A percentile compares a stretch with the other conserved stretches of the same genome.
These are phyloP conservation scores for Ptilorrhoa leucosticta DNA, from an alignment of 2,113 vertebrate genomes.

Conservation along the genomic window DNA sequence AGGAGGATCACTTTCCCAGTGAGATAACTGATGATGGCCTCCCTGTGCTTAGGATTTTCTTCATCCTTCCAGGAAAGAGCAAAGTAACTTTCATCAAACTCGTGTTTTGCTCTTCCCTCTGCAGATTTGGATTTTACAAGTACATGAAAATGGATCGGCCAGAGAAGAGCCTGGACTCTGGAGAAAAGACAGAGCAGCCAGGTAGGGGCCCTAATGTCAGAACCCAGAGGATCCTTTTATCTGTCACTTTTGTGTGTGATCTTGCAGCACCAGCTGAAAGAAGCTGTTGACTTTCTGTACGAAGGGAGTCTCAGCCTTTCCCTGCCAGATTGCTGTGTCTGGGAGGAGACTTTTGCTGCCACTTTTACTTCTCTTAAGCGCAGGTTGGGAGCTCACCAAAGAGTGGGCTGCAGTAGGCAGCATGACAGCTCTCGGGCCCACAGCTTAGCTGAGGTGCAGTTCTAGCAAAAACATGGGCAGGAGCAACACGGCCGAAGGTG, in stretches of 20 bases:
- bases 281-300: not conserved
- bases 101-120: not conserved
- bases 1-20: not conserved
- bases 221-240: not conserved
- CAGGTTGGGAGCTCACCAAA: not conserved
- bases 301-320: not conserved
- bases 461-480: not conserved
- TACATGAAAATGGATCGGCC: slow-evolving; percentile 76
- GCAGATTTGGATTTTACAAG: slow-evolving; percentile 75
- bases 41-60: not conserved
- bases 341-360: not conserved
- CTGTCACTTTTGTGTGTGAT: not conserved
- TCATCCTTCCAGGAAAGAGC: not conserved
- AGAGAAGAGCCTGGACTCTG: slow-evolving; percentile 32
- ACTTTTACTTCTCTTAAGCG: not conserved
- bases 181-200: slow-evolving; percentile 43
- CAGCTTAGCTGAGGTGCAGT: not conserved
- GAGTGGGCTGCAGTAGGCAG: not conserved
- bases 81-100: not conserved
- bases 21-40: not conserved
- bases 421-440: fast-evolving
- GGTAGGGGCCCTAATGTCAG: slow-evolving; percentile 27
- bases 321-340: not conserved
- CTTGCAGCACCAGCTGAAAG: not conserved
- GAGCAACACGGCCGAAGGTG: not conserved